These are phyloP conservation scores for Arrhamphus sclerolepis DNA, from an alignment of 2,797 vertebrate genomes.

Conservation along the genomic window DNA sequence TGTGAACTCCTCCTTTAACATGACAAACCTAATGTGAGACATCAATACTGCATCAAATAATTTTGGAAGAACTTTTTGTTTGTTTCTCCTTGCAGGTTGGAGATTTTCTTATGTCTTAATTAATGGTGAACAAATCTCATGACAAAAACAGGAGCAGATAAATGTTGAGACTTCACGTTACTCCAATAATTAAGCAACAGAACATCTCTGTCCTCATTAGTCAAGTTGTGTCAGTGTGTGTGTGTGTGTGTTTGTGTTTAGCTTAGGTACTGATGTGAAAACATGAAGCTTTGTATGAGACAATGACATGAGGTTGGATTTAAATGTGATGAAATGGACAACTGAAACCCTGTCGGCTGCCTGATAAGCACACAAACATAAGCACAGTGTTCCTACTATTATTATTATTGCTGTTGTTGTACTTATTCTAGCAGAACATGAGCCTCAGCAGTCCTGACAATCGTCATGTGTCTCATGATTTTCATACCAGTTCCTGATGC, in stretches of 20 bases:
- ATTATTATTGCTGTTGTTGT: slow-evolving; percentile 26
- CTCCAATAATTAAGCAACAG: neutral
- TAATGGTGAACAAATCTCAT: neutral
- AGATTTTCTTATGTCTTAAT: slow-evolving; percentile 14
- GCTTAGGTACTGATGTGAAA: slow-evolving; percentile 57
- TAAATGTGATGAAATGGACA: slow-evolving; percentile 2
- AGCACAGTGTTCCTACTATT: slow-evolving; percentile 66
- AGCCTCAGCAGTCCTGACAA: slow-evolving; percentile 74
- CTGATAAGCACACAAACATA: slow-evolving; percentile 36
- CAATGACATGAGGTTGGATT: slow-evolving; percentile 6
- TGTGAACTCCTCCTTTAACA: slow-evolving; percentile 29
- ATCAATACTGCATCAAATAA: neutral
- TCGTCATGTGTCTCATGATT: slow-evolving; percentile 59
- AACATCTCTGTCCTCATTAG: slow-evolving; percentile 6
- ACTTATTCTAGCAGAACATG: slow-evolving; percentile 33
- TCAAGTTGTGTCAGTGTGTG: slow-evolving; percentile 4
- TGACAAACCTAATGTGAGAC: neutral
- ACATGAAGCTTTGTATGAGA: slow-evolving; percentile 15
- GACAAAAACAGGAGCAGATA: neutral
- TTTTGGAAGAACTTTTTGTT: slow-evolving; percentile 5
- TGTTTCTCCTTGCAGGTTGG: neutral
- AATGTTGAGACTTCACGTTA: neutral
- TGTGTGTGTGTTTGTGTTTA: slow-evolving; percentile 22
- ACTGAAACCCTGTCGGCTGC: neutral
- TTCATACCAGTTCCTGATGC: slow-evolving; percentile 77